Evolutionary conservation across 2,797 vertebrate genomes (phyloP).

Genomic region (Gymnocypris eckloni): DNA sequence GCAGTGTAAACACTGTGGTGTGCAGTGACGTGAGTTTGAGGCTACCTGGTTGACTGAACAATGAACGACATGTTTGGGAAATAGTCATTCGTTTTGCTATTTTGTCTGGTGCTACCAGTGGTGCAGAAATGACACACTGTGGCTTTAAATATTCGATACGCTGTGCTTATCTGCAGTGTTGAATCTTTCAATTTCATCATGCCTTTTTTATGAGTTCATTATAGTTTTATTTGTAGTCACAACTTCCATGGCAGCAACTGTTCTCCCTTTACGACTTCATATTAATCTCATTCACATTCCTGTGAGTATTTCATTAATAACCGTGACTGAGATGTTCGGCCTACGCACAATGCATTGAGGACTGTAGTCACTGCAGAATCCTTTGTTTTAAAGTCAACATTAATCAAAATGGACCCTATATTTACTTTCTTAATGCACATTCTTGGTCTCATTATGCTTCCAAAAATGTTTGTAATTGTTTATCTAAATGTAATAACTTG

Average conservation of each 20-base stretch:
- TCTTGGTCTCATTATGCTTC: not conserved
- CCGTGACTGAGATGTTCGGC: slow-evolving; percentile 35
- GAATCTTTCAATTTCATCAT: slow-evolving; percentile 14
- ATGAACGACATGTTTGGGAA: not conserved
- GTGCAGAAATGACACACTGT: slow-evolving; percentile 1
- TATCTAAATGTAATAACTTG: not conserved
- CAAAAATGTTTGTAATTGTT: not conserved
- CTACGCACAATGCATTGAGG: not conserved
- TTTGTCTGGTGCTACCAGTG: not conserved
- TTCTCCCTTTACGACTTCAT: slow-evolving; percentile 36
- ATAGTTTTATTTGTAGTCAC: slow-evolving; percentile 36
- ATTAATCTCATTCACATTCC: slow-evolving; percentile 46
- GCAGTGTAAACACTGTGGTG: not conserved
- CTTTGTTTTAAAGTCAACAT: slow-evolving; percentile 30
- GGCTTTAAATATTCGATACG: not conserved
- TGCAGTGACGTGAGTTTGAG: not conserved
- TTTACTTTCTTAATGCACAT: not conserved
- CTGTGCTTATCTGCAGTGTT: not conserved
- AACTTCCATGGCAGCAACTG: slow-evolving; percentile 41
- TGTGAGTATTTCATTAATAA: slow-evolving; percentile 43
- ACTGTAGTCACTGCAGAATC: slow-evolving; percentile 6
- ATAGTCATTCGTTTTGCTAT: not conserved
- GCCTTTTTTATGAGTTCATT: slow-evolving; percentile 44
- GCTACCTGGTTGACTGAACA: not conserved
- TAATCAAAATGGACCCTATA: not conserved